These are phyloP conservation scores for Acinonyx jubatus DNA, from an alignment of 2,113 vertebrate genomes.

Conservation along the genomic window DNA sequence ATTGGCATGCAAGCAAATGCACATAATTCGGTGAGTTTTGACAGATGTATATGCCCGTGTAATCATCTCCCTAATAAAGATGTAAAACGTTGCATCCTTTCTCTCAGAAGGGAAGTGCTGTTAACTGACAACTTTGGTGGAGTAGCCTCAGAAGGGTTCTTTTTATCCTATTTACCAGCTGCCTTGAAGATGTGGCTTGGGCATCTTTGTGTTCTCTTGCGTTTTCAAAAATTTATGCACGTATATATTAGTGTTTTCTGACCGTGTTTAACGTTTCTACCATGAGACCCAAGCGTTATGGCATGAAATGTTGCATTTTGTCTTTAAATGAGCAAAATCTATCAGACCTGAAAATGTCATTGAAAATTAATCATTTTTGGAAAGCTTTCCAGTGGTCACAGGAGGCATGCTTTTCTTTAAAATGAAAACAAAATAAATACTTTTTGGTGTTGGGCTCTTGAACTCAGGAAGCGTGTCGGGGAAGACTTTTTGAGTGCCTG, in stretches of 20 bases:
- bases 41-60: not conserved
- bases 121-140: not conserved
- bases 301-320: too few relatives aligned
- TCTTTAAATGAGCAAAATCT: slow-evolving; percentile 38
- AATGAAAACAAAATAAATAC: not conserved
- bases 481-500: not conserved
- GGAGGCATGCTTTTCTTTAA: not conserved
- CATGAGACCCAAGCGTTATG: too few relatives aligned
- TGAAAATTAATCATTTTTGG: not conserved
- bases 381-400: not conserved
- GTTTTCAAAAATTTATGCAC: slow-evolving; percentile 20
- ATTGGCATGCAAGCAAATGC: not conserved
- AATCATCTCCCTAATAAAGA: not conserved
- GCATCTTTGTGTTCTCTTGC: not conserved
- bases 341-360: not conserved
- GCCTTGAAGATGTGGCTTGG: not conserved
- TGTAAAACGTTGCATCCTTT: not conserved
- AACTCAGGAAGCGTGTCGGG: not conserved
- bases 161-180: not conserved
- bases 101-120: not conserved
- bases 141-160: not conserved
- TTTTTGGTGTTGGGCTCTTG: not conserved
- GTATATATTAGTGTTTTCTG: not conserved
- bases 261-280: too few relatives aligned
- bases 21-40: not conserved